Evolutionary conservation across 2,888 invertebrate species (phyloP).

Genomic region (Scrobipalpa costella): DNA sequence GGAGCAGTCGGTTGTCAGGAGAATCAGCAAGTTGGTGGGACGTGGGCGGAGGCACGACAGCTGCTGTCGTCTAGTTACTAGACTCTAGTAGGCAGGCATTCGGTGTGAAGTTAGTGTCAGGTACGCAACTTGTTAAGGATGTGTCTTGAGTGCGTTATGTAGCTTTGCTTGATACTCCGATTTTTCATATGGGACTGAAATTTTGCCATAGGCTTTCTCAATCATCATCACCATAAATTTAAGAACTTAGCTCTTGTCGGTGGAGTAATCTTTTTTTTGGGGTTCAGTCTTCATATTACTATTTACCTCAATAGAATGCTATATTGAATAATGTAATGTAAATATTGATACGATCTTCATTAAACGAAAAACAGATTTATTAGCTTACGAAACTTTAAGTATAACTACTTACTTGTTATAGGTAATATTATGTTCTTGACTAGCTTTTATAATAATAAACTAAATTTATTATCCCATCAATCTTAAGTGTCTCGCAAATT

Average conservation of each 20-base stretch:
- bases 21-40: conserved; percentile 8
- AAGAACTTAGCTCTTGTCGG: too few relatives aligned
- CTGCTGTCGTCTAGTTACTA: too few relatives aligned
- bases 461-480: conserved; percentile 22
- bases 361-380: neutral
- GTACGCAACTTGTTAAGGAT: conserved; percentile 2
- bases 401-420: too few relatives aligned
- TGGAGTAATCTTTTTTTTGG: too few relatives aligned
- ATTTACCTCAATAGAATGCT: too few relatives aligned
- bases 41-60: conserved; percentile 4
- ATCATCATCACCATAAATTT: too few relatives aligned
- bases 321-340: too few relatives aligned
- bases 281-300: too few relatives aligned
- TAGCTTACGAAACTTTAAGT: neutral
- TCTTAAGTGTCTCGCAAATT: conserved; percentile 5
- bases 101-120: neutral
- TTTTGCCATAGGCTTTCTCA: too few relatives aligned
- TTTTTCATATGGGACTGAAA: too few relatives aligned
- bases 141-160: neutral
- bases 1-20: conserved; percentile 15
- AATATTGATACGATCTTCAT: too few relatives aligned
- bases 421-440: neutral
- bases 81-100: neutral
- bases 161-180: too few relatives aligned
- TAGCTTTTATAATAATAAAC: conserved; percentile 20